A percentile compares a stretch with the other conserved stretches of the same genome.
These are phyloP conservation scores for Notocelia uddmanniana DNA, from an alignment of 2,888 invertebrate species.

Conservation along the genomic window DNA sequence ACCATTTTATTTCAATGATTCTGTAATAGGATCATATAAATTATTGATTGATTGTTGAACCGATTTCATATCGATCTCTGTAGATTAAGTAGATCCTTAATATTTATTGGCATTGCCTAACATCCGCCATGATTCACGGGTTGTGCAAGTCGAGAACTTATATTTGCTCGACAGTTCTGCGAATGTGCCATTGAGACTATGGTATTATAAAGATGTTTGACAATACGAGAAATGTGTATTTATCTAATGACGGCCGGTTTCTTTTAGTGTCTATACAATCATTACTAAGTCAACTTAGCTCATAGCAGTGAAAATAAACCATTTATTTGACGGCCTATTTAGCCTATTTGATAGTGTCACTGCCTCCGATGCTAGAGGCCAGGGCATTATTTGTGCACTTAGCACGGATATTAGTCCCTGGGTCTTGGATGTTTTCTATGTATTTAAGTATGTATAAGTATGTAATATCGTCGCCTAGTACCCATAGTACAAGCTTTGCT, in stretches of 20 bases:
- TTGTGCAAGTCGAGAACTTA: slow-evolving; percentile 59
- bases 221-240: slow-evolving; percentile 13
- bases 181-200: slow-evolving; percentile 31
- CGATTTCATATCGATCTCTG: slow-evolving; percentile 12
- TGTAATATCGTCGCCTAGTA: too few relatives aligned
- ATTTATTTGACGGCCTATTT: too few relatives aligned
- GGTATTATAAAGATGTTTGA: slow-evolving; percentile 26
- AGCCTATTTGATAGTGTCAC: too few relatives aligned
- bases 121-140: slow-evolving; percentile 65
- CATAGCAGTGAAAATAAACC: neutral
- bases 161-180: slow-evolving; percentile 48
- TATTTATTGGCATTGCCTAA: slow-evolving; percentile 66
- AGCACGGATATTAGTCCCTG: too few relatives aligned
- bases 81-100: slow-evolving; percentile 57
- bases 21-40: neutral
- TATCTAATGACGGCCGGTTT: slow-evolving; percentile 2
- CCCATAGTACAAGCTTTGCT: too few relatives aligned
- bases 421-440: too few relatives aligned
- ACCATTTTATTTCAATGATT: neutral
- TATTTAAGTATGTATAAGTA: too few relatives aligned
- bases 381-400: too few relatives aligned
- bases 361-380: too few relatives aligned
- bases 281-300: neutral
- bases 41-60: slow-evolving; percentile 12
- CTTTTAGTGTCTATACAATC: slow-evolving; percentile 1